phyloP scores from a whole-genome alignment of 1,140 invertebrate species.

The Trialeurodes vaporariorum region DNA sequence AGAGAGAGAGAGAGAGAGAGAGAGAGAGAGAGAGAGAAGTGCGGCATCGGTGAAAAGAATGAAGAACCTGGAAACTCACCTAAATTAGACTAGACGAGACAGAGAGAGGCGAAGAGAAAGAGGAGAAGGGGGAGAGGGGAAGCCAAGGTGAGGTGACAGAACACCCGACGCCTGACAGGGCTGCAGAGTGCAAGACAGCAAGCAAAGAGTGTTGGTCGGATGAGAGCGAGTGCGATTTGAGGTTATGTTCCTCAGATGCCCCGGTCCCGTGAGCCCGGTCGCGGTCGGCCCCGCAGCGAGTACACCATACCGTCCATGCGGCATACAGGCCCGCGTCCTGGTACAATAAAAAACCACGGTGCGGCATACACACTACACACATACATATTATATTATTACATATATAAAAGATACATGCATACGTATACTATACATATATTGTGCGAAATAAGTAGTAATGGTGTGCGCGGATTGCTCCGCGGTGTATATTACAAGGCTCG shows the following conservation, averaged over 20 bases:
- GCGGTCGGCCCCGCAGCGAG: too few species aligned
- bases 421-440: too few species aligned
- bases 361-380: background rate
- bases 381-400: background rate
- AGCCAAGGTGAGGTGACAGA: slow-evolving; percentile 1
- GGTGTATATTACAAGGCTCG: background rate
- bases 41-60: too few species aligned
- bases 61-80: background rate
- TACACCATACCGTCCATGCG: too few species aligned
- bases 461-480: background rate
- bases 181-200: background rate
- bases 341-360: too few species aligned
- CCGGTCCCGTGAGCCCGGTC: too few species aligned
- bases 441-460: too few species aligned
- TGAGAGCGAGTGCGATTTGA: background rate
- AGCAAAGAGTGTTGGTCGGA: background rate
- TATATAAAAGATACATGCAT: too few species aligned
- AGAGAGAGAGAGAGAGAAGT: too few species aligned
- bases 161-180: background rate
- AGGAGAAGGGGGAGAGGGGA: slow-evolving; percentile 1
- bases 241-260: background rate
- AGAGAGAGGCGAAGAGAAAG: background rate
- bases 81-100: background rate
- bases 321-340: too few species aligned
- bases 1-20: too few species aligned